Evolutionary conservation across 2,797 vertebrate species (phyloP), one percentile per base, ranked within the genome.

Genomic region (Micrastur ruficollis): DNA sequence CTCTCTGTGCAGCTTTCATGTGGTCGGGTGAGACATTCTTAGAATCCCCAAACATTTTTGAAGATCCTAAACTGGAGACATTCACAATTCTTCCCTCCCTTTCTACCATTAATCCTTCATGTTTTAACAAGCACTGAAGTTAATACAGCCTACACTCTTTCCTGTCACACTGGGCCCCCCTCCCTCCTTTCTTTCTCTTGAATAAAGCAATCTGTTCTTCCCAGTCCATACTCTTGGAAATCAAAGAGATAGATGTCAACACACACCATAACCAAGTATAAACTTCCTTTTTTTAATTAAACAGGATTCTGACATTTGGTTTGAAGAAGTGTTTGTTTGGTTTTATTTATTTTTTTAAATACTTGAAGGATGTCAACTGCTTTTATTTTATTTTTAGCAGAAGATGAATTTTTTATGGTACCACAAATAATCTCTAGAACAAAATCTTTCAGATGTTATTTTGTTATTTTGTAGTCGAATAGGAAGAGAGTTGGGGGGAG

Each of bases 31-130:
- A 98, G 95, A 96, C 98, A 96, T 98, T 98, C 98, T 97, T 97
- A 96, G 96, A 98, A 98, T 98, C 98, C 97, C 82, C 94, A 97
- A 98, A 97, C 89, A 97, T 98, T 98, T 98, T 96, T 98, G 98
- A 98, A 98, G 98, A 98, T 97, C 94, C 97, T 97, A 96, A 98
- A 97, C 97, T 98, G 96, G 98, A 98, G 98, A 98, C 97, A 97
- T 97, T 97, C 97, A 97, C 95, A 97, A 97, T 98, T 97, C 97
- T 97, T 96, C 96, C 95, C 96, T 98, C 97, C 93, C 95, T 97
- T 97, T 97, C 96, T 97, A 92, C 96, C 91, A 97, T 97, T 98
- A 98, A 98, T 98, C 93, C 97, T 98, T 98, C 97, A 93, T 97
- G 97, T 98, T 98, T 98, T 97, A 98, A 98, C 97, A 98, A 97